Conservation (phyloP, 1,140 invertebrate genomes). For the Cardiocondyla obscurior region DNA sequence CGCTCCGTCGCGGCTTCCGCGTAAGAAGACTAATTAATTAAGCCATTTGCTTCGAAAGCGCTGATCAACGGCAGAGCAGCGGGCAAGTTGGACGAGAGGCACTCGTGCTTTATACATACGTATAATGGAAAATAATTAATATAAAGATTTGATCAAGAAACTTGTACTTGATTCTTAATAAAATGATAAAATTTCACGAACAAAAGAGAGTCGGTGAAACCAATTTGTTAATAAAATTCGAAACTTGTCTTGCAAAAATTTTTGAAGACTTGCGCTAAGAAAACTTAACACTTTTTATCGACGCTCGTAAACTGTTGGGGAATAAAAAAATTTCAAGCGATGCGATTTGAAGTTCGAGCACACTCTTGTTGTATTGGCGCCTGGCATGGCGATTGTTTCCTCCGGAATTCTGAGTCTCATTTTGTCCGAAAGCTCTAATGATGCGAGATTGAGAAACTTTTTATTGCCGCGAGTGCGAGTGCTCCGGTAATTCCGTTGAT, state of each 20-base stretch:
- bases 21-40: slow-evolving; percentile 50
- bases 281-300: not conserved
- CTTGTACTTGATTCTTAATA: too few species aligned
- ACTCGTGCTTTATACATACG: too few species aligned
- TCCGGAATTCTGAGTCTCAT: slow-evolving; percentile 49
- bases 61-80: not conserved
- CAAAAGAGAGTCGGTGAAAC: too few species aligned
- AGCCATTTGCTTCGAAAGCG: slow-evolving; percentile 20
- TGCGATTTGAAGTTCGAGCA: not conserved
- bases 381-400: slow-evolving; percentile 29
- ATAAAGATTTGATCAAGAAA: too few species aligned
- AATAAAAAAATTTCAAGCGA: slow-evolving; percentile 21
- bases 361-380: not conserved
- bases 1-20: slow-evolving; percentile 22
- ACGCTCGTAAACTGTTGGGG: not conserved
- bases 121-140: too few species aligned
- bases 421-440: slow-evolving; percentile 56
- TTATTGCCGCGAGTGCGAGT: slow-evolving; percentile 42
- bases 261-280: not conserved
- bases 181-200: too few species aligned
- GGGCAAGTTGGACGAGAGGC: not conserved
- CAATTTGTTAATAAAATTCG: not conserved
- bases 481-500: slow-evolving; percentile 54
- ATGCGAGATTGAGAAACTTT: slow-evolving; percentile 57
- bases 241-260: not conserved